These are phyloP conservation scores for Drosophila limbata DNA, from an alignment of 2,888 invertebrate species.

Conservation along the genomic window DNA sequence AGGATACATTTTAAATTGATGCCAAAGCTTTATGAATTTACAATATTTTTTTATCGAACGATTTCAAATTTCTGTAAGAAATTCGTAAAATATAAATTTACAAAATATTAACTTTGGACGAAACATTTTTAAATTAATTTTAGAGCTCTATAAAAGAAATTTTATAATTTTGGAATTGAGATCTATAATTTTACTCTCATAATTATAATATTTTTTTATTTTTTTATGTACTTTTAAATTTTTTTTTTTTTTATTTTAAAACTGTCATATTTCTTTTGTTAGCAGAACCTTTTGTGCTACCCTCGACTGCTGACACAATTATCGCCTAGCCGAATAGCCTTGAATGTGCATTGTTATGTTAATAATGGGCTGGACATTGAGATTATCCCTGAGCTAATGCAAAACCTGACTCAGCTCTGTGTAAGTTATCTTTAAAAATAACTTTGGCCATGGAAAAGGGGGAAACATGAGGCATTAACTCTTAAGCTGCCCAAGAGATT, in stretches of 20 bases:
- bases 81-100: too few species aligned
- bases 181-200: too few species aligned
- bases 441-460: background rate
- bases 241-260: background rate
- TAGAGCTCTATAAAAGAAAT: too few species aligned
- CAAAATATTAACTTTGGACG: too few species aligned
- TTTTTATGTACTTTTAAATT: background rate
- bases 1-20: too few species aligned
- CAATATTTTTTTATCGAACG: too few species aligned
- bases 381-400: slow-evolving; percentile 16
- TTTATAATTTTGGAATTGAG: too few species aligned
- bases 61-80: too few species aligned
- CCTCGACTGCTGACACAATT: slow-evolving; percentile 18
- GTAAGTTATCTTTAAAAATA: background rate
- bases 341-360: slow-evolving; percentile 30
- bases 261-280: background rate
- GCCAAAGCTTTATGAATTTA: too few species aligned
- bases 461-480: background rate
- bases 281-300: background rate
- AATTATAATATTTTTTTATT: background rate
- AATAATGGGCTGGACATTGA: slow-evolving; percentile 20
- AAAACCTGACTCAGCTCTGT: background rate
- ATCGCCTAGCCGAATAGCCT: slow-evolving; percentile 1
- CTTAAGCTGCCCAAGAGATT: slow-evolving; percentile 3
- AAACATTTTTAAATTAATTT: too few species aligned